These are phyloP conservation scores for Sinohyriopsis cumingii DNA, from an alignment of 2,888 invertebrate species.

Conservation along the genomic window DNA sequence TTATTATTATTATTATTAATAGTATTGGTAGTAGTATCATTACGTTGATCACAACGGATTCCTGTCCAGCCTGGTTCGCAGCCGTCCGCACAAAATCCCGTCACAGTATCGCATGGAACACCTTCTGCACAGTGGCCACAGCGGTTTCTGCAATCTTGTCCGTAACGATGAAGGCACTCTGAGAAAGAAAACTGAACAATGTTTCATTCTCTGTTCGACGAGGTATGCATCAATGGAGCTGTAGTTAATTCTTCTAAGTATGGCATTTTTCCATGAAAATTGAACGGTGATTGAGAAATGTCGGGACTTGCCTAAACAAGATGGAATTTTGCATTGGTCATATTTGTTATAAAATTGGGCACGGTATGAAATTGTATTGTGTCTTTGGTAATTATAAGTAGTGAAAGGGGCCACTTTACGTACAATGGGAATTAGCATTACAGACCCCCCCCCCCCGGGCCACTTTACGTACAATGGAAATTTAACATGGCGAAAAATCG, in stretches of 20 bases:
- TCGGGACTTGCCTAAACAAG: no score
- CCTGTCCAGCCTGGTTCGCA: slow-evolving; percentile 31
- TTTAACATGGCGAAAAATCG: no score
- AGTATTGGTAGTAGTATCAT: neutral
- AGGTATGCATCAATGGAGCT: neutral
- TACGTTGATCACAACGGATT: slow-evolving; percentile 27
- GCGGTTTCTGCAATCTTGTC: slow-evolving; percentile 19
- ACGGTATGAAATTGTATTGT: no score
- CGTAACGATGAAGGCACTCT: slow-evolving; percentile 12
- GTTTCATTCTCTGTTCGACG: neutral
- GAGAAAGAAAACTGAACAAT: neutral
- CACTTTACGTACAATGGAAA: no score
- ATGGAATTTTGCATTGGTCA: no score
- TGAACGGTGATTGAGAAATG: neutral
- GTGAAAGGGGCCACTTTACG: no score
- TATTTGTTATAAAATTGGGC: no score
- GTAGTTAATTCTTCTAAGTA: neutral
- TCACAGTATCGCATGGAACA: slow-evolving; percentile 18
- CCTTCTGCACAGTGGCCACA: slow-evolving; percentile 27
- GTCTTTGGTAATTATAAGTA: no score
- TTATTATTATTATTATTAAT: no score
- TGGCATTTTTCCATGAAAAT: slow-evolving; percentile 1
- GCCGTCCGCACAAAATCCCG: slow-evolving; percentile 23
- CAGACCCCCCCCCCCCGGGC: no score
- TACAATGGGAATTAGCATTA: no score